Percentiles rank a stretch among this genome's conserved stretches.
Evolutionary conservation across 2,113 vertebrate species (phyloP).

Genomic region (Rhinopomastus cyanomelas): DNA sequence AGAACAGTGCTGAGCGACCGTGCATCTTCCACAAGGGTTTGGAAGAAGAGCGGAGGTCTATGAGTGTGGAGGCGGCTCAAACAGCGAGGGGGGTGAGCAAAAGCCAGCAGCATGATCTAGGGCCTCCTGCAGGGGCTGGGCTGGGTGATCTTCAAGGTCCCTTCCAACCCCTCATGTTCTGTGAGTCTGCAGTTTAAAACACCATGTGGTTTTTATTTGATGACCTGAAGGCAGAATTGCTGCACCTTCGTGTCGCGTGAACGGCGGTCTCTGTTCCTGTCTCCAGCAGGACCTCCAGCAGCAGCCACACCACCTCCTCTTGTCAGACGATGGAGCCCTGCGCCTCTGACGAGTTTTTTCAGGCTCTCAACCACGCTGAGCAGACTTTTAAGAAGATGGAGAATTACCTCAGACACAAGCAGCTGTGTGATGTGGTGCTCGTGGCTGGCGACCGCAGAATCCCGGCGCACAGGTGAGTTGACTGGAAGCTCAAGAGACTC

Average conservation of each 20-base stretch:
- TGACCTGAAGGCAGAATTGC: background rate
- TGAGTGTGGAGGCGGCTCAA: background rate
- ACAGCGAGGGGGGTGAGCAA: too few species aligned
- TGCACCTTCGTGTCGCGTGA: background rate
- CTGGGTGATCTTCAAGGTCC: too few species aligned
- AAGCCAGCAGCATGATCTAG: too few species aligned
- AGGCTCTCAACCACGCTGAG: constrained; percentile 93
- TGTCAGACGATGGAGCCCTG: constrained; percentile 93
- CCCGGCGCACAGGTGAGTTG: constrained; percentile 98
- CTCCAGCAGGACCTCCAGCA: constrained; percentile 85
- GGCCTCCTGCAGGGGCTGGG: too few species aligned
- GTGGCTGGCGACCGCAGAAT: constrained; percentile 94
- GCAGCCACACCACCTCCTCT: constrained; percentile 88
- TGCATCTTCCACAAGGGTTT: background rate
- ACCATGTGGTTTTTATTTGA: background rate
- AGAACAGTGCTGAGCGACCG: accelerated
- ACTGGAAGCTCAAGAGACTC: too few species aligned
- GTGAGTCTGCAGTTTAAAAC: constrained; percentile 10
- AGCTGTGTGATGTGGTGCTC: constrained; percentile 93
- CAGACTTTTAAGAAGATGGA: constrained; percentile 97
- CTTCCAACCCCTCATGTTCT: too few species aligned
- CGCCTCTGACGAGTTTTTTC: constrained; percentile 92
- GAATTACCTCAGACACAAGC: constrained; percentile 90
- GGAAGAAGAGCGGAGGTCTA: background rate
- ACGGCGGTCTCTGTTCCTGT: constrained; percentile 32